Evolutionary conservation across 2,113 vertebrate species (phyloP), one percentile per base, ranked within the genome.

Genomic region (Trematomus loennbergii): DNA sequence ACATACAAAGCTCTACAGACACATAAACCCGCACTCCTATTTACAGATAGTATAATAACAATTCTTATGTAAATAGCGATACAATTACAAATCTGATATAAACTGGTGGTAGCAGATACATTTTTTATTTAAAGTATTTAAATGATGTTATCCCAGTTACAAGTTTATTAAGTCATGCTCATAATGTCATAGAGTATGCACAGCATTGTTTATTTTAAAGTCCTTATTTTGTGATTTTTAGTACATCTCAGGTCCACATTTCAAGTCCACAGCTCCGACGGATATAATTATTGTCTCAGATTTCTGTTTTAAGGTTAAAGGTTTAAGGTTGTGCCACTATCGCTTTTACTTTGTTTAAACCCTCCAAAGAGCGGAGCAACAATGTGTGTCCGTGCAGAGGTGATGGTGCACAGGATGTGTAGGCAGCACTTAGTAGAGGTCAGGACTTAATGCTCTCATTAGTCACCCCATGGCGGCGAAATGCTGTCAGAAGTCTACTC

Each of bases 371-470:
- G 43, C 49, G 10, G 67, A 13, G 68, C 59, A 52, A 58, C 63
- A 69, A 72, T 55, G 13, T 2, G 3, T 62, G 15, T 85, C 48
- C 18, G 16, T n/a, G 60, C 29, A 61, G 25, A 82, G 63, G 79
- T 89, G 70, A 60, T 80, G 64, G 20, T 86, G 40, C 81, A 72
- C 67, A 72, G 70, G 65, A 84, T 65, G 52, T 58, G 62, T 3
- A 65, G 73, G 77, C 77, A 53, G 33, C 58, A 45, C 72, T 70
- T 69, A 29, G 57, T 36, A 60, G 50, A 16, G 82, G 66, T 88
- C 66, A 57, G 62, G 49, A 69, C 59, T 86, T 90, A 82, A 67
- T 61, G 81, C 85, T 69, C 93, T 96, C 90, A 95, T 96, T 95
- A 96, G 57, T 67, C 50, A 36, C 76, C 86, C 80, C 87, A 93